A percentile compares a stretch with the other conserved stretches of the same genome.
Conservation (phyloP, 2,797 vertebrate species). For the Eupleurogrammus muticus region DNA sequence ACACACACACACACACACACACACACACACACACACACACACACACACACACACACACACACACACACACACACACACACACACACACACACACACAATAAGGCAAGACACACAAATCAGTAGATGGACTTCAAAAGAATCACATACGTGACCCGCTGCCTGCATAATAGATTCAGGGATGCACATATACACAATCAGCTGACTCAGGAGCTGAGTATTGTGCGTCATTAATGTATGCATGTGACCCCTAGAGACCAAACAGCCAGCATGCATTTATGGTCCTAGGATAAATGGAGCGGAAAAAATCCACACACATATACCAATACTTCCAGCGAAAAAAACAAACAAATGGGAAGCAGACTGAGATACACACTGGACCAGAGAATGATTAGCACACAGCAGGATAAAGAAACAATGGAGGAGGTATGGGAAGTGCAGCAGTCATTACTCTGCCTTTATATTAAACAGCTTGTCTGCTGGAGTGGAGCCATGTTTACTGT, state of each 20-base stretch:
- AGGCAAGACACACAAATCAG: conserved; percentile 16
- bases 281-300: conserved; percentile 74
- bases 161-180: conserved; percentile 27
- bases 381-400: conserved; percentile 26
- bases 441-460: conserved; percentile 52
- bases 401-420: conserved; percentile 18
- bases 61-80: conserved; percentile 24
- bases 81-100: conserved; percentile 6
- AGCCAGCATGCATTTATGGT: conserved; percentile 69
- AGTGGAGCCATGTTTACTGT: conserved; percentile 61
- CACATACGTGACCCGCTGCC: conserved; percentile 5
- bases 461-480: conserved; percentile 39
- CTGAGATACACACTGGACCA: conserved; percentile 20
- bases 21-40: conserved; percentile 28
- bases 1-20: conserved; percentile 8
- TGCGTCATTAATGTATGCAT: conserved; percentile 68
- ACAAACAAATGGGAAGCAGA: conserved; percentile 41
- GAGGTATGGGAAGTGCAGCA: conserved; percentile 31
- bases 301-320: conserved; percentile 68
- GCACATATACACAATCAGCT: conserved; percentile 59
- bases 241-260: conserved; percentile 66
- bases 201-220: conserved; percentile 62
- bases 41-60: conserved; percentile 21
- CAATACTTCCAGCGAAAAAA: conserved; percentile 61
- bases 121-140: conserved; percentile 22